Base-by-base conservation (phyloP, 2,888 invertebrate genomes). In the Agonopterix heracliana region DNA sequence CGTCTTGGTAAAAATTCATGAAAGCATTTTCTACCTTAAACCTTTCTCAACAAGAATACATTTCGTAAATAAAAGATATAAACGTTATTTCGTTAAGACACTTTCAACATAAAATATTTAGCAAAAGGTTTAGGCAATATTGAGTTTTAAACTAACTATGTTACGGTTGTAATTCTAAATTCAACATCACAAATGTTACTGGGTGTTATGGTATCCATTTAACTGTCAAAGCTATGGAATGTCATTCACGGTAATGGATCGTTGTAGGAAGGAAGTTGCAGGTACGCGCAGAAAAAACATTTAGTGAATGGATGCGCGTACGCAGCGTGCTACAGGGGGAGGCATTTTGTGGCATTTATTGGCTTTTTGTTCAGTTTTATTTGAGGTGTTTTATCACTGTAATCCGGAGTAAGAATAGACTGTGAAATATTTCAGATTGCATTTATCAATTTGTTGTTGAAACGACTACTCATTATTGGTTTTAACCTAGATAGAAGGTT, bases 231-330 rank as follows among this genome's bases (percentile, higher is more conserved):
- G 58, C 63, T 57, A 50, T 59, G 79, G 87, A 87, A 87, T 87
- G 84, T 81, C 79, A 81, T 81, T 85, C 77, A 71, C 50, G 66
- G 82, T 85, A 83, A 86, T 79, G 75, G 82, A 85, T 85, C 73
- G 81, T 60, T 78, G 68, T 68, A 87, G 87, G 87, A 87, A 87
- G 87, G 87, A 87, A 87, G 87, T 85, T 69, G 81, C 87, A 87
- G 87, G 87, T 87, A 71, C 63, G 66, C 53, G 59, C 54, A 66
- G 68, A 78, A 80, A 77, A 71, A 68, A 59, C 65, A 44, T 44
- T 47, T 54, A 9, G 49, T 72, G 70, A 74, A 71, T 74, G 65
- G 56, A 60, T 70, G 76, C 74, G 71, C 70, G 66, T 65, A 67
- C 73, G 73, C 74, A 58, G 54, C 62, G 55, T 61, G 57, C 41